A percentile compares a stretch with the other conserved stretches of the same genome.
phyloP scores from a whole-genome alignment of 2,888 invertebrate species.

The Schizaphis graminum region DNA sequence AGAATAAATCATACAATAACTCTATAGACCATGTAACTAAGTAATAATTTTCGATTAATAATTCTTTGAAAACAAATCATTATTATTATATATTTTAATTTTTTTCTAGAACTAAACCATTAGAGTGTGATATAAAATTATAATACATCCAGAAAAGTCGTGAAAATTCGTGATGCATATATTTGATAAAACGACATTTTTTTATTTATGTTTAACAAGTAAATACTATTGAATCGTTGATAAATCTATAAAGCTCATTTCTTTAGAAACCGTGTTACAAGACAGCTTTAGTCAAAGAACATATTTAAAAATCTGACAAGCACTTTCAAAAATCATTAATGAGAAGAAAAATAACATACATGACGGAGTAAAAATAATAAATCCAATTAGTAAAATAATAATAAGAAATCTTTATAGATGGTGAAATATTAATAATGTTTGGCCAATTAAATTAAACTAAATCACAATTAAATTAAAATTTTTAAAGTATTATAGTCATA shows the following conservation, averaged over 20 bases:
- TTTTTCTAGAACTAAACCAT: neutral
- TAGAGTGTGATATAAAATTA: too few species aligned
- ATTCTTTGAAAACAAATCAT: neutral
- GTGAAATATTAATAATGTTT: neutral
- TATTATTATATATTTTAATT: neutral
- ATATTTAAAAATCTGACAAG: neutral
- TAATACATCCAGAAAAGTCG: neutral
- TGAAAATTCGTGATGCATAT: neutral
- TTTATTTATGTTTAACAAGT: neutral
- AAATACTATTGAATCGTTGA: neutral
- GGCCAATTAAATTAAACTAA: neutral
- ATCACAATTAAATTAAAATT: neutral
- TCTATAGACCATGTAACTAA: neutral
- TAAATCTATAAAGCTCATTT: too few species aligned
- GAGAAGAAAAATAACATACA: neutral
- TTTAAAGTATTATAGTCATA: neutral
- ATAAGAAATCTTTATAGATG: neutral
- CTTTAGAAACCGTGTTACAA: neutral
- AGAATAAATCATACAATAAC: neutral
- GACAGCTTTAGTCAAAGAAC: neutral
- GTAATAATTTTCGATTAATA: neutral
- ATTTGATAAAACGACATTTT: neutral
- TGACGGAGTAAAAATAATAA: neutral
- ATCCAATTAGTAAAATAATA: neutral
- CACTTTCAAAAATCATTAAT: neutral